Evolutionary conservation across 2,113 vertebrate genomes (phyloP), one percentile per base, ranked within the genome.

Genomic region (Falco punctatus): DNA sequence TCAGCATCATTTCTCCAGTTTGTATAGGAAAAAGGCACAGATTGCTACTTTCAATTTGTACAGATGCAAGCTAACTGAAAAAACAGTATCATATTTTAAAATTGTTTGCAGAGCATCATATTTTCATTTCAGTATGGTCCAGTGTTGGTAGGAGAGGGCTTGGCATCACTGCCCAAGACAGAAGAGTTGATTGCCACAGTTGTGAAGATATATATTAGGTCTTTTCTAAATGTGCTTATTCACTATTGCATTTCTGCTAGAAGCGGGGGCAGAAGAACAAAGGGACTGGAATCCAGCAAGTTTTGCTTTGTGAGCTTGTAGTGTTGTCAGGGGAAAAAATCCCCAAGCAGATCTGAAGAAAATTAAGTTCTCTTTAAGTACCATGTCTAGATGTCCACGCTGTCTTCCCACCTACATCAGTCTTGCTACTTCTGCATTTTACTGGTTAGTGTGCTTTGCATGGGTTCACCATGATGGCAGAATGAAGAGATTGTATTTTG

Each of bases 11-110:
- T 88, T 75, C 82, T 82, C 67, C 33, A 40, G 44, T 67, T 90
- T 8, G 1, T 71, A 32, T 32, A 57, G 72, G 59, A 75, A 61
- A 94, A 96, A 83, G 73, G 85, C 90, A 83, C 83, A 81, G 83
- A 71, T 92, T 93, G 54, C 86, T 92, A 17, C 57, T 97, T 97
- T 92, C 87, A 96, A 94, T 83, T 87, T 86, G 70, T 51, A 78
- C 88, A 87, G 55, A 55, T 65, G 44, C 40, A 64, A 74, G 30
- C 20, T 55, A 90, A 66, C 30, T n/a, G 44, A 52, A 81, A 71
- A 83, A 91, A 80, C 3, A 67, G 52, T 19, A 9, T 30, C 16
- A 15, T 61, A 28, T 57, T 73, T 75, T 42, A 26, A 58, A 28
- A 18, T 59, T 59, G 44, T 92, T 81, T 79, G 42, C 54, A 85